phyloP scores from a whole-genome alignment of 2,797 vertebrate genomes.

The Pipistrellus pipistrellus region DNA sequence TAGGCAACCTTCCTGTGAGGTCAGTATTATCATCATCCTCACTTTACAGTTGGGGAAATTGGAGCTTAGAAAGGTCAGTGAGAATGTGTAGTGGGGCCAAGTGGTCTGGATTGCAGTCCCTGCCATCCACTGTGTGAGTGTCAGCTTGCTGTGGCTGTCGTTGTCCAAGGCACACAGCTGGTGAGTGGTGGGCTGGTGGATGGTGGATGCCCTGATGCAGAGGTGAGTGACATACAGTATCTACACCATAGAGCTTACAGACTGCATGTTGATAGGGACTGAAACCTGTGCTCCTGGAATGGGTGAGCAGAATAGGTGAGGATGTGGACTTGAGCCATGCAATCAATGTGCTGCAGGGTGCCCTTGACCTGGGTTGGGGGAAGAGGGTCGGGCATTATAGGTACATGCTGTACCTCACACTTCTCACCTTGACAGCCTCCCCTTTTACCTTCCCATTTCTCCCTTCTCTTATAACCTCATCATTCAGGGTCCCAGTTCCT shows the following conservation, averaged over 20 bases:
- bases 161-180: fast-evolving
- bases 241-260: background rate
- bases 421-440: background rate
- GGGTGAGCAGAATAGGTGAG: background rate
- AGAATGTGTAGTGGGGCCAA: background rate
- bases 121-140: fast-evolving
- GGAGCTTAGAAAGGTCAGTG: background rate
- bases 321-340: background rate
- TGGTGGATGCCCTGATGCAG: background rate
- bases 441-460: background rate
- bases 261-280: too few relatives aligned
- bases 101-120: background rate
- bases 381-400: background rate
- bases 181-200: too few relatives aligned
- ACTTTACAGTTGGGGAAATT: background rate
- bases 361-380: fast-evolving
- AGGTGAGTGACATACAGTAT: fast-evolving
- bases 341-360: fast-evolving
- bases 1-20: background rate
- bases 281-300: background rate
- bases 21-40: fast-evolving
- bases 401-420: fast-evolving
- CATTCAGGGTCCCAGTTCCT: background rate
- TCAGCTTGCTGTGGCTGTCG: background rate
- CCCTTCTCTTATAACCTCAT: background rate